Base-by-base conservation (phyloP, 1,140 invertebrate genomes). In the Musca vetustissima region DNA sequence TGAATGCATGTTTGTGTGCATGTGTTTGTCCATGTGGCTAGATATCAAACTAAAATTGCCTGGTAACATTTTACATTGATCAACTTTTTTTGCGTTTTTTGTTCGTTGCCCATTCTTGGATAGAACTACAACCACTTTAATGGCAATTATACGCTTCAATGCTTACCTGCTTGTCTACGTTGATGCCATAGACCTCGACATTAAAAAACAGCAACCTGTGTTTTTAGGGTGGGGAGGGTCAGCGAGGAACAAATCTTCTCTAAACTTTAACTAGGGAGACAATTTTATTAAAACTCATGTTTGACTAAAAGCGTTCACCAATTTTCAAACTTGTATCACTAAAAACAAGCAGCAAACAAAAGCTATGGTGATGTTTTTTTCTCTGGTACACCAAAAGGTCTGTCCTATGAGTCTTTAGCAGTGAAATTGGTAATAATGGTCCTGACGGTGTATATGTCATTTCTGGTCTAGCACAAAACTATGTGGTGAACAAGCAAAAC, bases 201-300 rank as follows among this genome's bases (percentile, higher is more conserved):
- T 43, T 43, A 43, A 4, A n/a, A 15, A 59, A 59, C 24, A 28
- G 28, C n/a, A n/a, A n/a, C n/a, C n/a, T n/a, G n/a, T n/a, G n/a
- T n/a, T n/a, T n/a, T n/a, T n/a, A 19, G 48, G 17, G 15, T 6
- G 15, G 6, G 15, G 4, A 49, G 15, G 14, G 4, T 49, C 15
- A 49, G 21, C 17, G 21, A 21, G 49, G 17, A 52, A 19, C 8
- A 19, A 19, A 9, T 52, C 49, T 52, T 52, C 17, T 52, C 25
- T 15, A n/a, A n/a, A 25, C 24, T 32, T 57, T 59, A 28, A 59
- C 15, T 59, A 17, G 49, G 7, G 15, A 59, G 55, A n/a, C 25
- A 32, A 59, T 59, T 59, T 59, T 59, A 59, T 59, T 59, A 59
- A 59, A 59, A 25, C 55, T 59, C 55, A 59, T 59, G 55, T 59